Percentiles rank a stretch among this genome's conserved stretches.
These are phyloP conservation scores for Rhopalosiphum padi DNA, from an alignment of 1,140 invertebrate genomes.

Conservation along the genomic window DNA sequence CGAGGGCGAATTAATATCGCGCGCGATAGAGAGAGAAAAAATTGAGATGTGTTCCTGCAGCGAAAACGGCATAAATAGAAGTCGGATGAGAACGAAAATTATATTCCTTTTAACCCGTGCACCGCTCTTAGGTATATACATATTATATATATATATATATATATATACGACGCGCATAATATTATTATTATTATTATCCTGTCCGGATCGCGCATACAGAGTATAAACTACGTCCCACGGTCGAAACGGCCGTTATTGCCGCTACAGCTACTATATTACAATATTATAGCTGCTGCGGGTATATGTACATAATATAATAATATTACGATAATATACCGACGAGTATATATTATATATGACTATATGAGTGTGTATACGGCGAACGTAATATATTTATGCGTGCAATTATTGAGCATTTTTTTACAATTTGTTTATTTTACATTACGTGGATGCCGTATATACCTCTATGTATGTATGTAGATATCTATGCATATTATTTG, in stretches of 20 bases:
- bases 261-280: conserved; percentile 17
- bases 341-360: background rate
- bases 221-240: conserved; percentile 22
- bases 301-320: background rate
- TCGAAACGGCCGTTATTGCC: background rate
- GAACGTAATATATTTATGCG: background rate
- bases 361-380: background rate
- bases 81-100: conserved; percentile 16
- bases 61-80: background rate
- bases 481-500: background rate
- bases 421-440: conserved; percentile 7
- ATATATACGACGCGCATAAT: background rate
- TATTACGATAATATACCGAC: background rate
- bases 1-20: conserved; percentile 6
- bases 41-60: conserved; percentile 10
- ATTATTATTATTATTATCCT: conserved; percentile 17
- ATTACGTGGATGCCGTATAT: background rate
- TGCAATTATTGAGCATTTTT: conserved; percentile 18
- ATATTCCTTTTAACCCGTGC: background rate
- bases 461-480: background rate
- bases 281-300: background rate
- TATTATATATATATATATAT: background rate
- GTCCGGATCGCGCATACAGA: background rate
- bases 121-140: background rate
- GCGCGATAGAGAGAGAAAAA: background rate